Conservation (phyloP, 2,888 invertebrate species). For the Synergus laeviventris region DNA sequence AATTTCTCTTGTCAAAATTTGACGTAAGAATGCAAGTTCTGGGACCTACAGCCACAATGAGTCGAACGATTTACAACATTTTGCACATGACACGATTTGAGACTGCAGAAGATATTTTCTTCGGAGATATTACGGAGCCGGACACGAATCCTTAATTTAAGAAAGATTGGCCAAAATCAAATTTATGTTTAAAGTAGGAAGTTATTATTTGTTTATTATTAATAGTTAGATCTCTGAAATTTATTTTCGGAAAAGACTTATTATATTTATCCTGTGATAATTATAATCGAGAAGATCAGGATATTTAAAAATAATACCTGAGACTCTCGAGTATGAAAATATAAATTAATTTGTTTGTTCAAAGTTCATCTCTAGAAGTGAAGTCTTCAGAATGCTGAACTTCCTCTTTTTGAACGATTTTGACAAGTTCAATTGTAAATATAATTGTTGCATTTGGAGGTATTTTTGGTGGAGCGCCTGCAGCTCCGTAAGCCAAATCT, state of each 20-base stretch:
- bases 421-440: conserved; percentile 88
- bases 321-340: not conserved
- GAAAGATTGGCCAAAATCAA: not conserved
- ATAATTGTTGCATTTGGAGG: conserved; percentile 87
- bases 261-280: too few species aligned
- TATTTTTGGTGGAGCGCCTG: conserved; percentile 90
- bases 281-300: too few species aligned
- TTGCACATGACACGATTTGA: conserved; percentile 61
- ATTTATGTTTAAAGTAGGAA: not conserved
- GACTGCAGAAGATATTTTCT: conserved; percentile 46
- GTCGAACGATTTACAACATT: conserved; percentile 68
- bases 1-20: conserved; percentile 61
- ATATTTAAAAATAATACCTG: not conserved
- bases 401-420: conserved; percentile 83
- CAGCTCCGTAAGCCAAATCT: conserved; percentile 89
- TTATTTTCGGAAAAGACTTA: too few species aligned
- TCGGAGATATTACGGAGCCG: not conserved
- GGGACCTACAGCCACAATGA: conserved; percentile 65
- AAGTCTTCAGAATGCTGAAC: conserved; percentile 41
- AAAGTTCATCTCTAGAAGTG: conserved; percentile 45
- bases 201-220: not conserved
- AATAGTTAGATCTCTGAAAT: too few species aligned
- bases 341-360: conserved; percentile 34
- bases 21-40: conserved; percentile 69
- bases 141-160: not conserved